Evolutionary conservation across 2,888 invertebrate species (phyloP), one percentile per base, ranked within the genome.

Genomic region (Dolichopus griseipennis): DNA sequence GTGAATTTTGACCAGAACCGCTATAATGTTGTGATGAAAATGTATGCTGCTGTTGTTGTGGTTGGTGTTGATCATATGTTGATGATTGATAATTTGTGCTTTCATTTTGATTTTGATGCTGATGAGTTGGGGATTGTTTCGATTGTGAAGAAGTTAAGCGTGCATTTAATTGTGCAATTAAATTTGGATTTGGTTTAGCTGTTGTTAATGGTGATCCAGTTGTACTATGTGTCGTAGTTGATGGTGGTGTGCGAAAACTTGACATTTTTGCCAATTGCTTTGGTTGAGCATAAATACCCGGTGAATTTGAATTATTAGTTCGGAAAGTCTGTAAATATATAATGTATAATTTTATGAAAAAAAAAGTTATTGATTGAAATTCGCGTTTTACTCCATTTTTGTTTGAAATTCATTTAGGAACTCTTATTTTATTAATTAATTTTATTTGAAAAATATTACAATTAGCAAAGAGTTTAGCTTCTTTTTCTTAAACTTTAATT

Each of bases 201-300:
- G 33, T 34, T 34, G 64, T 64, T 12, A 22, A 22, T 2, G 62
- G 22, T 12, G 52, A 52, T 15, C 52, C 52, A 18, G 18, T 52
- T 52, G 52, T 52, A 68, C 79, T 79, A 52, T 79, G 80, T 72
- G 80, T 79, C 21, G 72, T 71, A 65, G 74, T 12, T 52, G 52
- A 52, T 64, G 64, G 64, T 66, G 72, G 69, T 65, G 71, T 78
- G 69, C 81, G 79, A 73, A 82, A 82, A 73, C 82, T 82, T 65
- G 82, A 80, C 79, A 82, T 79, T 73, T 76, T 81, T 71, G 76
- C 74, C 68, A 81, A 74, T 73, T 79, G 74, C 73, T 82, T 82
- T 37, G 82, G 82, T 73, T 82, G 82, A 66, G 82, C 82, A 75
- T 82, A 82, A 68, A 82, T 81, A 71, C 80, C 79, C 61, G 79